Conservation (phyloP, 2,888 invertebrate genomes). For the Agrochola macilenta region DNA sequence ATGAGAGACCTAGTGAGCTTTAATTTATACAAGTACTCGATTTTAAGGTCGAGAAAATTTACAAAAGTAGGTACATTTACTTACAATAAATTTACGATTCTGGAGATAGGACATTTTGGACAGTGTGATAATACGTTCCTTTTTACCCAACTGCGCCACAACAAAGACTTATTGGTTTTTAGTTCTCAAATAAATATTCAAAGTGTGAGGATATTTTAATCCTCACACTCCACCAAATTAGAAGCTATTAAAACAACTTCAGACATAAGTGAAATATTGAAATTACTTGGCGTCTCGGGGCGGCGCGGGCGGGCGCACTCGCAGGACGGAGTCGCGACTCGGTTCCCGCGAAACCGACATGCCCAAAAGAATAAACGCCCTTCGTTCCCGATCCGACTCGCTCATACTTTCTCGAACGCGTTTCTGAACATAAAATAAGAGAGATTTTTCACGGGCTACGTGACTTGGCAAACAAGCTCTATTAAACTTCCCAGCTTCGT, state of each 20-base stretch:
- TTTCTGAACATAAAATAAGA: constrained; percentile 77
- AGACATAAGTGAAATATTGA: constrained; percentile 24
- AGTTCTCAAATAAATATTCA: background rate
- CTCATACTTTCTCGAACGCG: constrained; percentile 82
- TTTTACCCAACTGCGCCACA: no score
- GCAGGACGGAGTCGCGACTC: constrained; percentile 84
- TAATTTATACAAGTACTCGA: background rate
- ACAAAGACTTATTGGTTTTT: no score
- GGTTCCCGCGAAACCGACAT: constrained; percentile 85
- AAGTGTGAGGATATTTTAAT: background rate
- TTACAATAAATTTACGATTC: background rate
- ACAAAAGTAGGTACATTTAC: background rate
- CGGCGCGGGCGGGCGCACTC: constrained; percentile 81
- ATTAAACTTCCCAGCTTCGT: constrained; percentile 54
- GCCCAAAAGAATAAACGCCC: constrained; percentile 85
- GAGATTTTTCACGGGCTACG: constrained; percentile 66
- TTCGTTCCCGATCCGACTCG: constrained; percentile 84
- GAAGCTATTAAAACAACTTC: no score
- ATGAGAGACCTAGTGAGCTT: constrained; percentile 6
- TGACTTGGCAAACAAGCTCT: constrained; percentile 68
- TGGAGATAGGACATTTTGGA: background rate
- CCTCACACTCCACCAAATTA: background rate
- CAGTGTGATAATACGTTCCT: background rate
- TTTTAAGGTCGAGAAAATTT: background rate
- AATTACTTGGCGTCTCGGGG: constrained; percentile 83